Conservation (phyloP, 2,797 vertebrate species). For the Rhinella marina region DNA sequence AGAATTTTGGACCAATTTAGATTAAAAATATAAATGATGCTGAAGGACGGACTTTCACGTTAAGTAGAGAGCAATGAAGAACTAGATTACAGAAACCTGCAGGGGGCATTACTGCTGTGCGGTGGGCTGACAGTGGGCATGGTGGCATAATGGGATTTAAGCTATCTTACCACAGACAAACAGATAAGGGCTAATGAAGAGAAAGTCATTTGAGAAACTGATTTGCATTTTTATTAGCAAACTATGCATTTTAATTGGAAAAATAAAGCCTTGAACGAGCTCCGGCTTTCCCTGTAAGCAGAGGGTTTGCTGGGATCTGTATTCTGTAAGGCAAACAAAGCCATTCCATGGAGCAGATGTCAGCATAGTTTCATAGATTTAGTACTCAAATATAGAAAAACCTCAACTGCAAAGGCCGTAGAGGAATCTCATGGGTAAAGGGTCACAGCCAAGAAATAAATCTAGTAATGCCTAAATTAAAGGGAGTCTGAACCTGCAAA, state of each 20-base stretch:
- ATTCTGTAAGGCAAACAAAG: conserved; percentile 1
- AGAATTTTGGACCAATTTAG: background rate
- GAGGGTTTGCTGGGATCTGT: background rate
- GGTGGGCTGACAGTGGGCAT: background rate
- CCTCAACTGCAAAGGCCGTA: background rate
- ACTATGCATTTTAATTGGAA: background rate
- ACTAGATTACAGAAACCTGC: background rate
- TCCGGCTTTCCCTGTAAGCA: background rate
- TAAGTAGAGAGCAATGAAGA: background rate
- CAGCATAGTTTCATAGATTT: background rate
- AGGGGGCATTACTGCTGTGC: background rate
- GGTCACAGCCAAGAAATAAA: background rate
- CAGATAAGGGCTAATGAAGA: background rate
- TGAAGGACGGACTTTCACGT: background rate
- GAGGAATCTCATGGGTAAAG: no score
- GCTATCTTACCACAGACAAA: background rate
- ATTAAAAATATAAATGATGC: background rate
- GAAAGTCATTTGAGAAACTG: background rate
- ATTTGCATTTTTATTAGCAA: background rate
- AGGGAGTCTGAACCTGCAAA: no score
- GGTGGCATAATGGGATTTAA: background rate
- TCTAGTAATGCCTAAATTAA: background rate
- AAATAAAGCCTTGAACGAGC: background rate
- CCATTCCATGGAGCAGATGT: background rate
- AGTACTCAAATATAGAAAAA: background rate